Evolutionary conservation across 2,888 invertebrate genomes (phyloP), one percentile per base, ranked within the genome.

Genomic region (Agonopterix alstromeriana): DNA sequence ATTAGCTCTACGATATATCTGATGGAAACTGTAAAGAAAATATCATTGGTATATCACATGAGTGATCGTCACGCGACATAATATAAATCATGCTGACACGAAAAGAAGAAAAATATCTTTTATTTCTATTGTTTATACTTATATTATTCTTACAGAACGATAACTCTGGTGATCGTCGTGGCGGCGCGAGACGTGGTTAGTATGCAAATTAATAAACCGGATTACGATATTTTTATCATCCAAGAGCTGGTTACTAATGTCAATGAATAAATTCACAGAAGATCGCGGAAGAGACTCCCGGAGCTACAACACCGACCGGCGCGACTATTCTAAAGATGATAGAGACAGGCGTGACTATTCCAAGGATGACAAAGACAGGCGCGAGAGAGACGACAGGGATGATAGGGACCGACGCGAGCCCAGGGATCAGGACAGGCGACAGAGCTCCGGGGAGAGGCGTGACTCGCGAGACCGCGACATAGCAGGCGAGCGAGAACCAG

Each of bases 141-240:
- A 42, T 10, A 11, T 41, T 40, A 44, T 46, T 42, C 0, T 74
- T 65, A 46, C 70, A 88, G 87, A 81, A 73, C 58, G 88, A 87
- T 66, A 77, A 85, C 70, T 85, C 86, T 45, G 80, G 78, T 47
- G 88, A 87, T 49, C 81, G 86, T 55, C 83, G 86, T 52, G 71
- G 69, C 27, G 80, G 75, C 35, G 68, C 76, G 9, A 80, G 83
- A 63, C 84, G 84, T 52, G 88, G 87, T 88, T 63, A 67, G 77
- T 67, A 52, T 27, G 27, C 27, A 27, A 27, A 27, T 27, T 27
- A 27, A 27, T 27, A 5, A 27, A 27, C 27, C 27, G 5, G 27
- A 27, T 27, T 27, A 27, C 27, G 27, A 7, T 27, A 27, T 27
- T 27, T 27, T 27, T 27, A 27, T 7, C 27, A 27, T 27, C 27